These are phyloP conservation scores for Nephotettix cincticeps DNA, from an alignment of 1,140 invertebrate species.

Conservation along the genomic window DNA sequence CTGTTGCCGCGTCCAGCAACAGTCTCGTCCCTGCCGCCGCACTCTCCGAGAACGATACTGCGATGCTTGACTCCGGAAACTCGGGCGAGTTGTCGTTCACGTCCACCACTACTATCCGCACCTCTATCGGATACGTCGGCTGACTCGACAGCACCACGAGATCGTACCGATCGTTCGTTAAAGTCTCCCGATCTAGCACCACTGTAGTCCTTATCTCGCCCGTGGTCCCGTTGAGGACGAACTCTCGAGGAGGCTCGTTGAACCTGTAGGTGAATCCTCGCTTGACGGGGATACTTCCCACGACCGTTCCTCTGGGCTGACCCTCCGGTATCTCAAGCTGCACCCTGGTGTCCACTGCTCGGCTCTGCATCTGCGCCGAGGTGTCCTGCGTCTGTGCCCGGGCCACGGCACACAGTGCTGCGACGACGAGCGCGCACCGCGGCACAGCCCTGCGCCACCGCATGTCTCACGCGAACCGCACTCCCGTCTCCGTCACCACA, in stretches of 20 bases:
- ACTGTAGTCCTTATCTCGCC: conserved; percentile 81
- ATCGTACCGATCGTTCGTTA: conserved; percentile 78
- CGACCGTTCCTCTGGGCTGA: conserved; percentile 73
- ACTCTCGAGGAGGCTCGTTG: conserved; percentile 85
- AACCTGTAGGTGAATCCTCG: conserved; percentile 87
- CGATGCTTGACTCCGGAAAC: conserved; percentile 85
- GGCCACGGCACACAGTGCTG: conserved; percentile 6
- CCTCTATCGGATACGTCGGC: conserved; percentile 91
- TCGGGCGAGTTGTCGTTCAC: conserved; percentile 88
- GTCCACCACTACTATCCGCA: conserved; percentile 80
- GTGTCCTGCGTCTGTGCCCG: background rate
- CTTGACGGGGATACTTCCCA: conserved; percentile 83
- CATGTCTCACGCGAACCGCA: conserved; percentile 1
- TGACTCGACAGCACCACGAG: conserved; percentile 88
- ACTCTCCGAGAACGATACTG: conserved; percentile 87
- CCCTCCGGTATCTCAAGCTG: conserved; percentile 83
- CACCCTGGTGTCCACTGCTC: conserved; percentile 81
- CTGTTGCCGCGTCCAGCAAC: conserved; percentile 82
- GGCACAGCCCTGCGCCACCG: conserved; percentile 6
- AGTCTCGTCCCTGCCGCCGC: conserved; percentile 82
- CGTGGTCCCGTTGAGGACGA: conserved; percentile 72
- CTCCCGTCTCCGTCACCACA: background rate
- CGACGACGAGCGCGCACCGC: conserved; percentile 25
- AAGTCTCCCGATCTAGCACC: conserved; percentile 76
- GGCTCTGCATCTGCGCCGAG: conserved; percentile 72